Conservation (phyloP, 2,797 vertebrate genomes). For the Sebastes matsubarae region DNA sequence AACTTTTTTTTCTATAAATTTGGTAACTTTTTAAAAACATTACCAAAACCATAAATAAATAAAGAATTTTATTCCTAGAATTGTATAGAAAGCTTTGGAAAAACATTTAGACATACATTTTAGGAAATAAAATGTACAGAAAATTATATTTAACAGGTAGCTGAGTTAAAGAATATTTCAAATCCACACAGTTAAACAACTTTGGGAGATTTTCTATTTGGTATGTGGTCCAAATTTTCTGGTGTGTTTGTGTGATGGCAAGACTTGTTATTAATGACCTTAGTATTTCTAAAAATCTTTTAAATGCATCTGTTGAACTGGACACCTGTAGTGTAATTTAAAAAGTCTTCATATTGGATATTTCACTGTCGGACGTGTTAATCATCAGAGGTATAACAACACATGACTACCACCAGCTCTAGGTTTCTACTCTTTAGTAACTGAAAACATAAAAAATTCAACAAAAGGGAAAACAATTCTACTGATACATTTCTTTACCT, state of each 20-base stretch:
- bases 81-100: not conserved
- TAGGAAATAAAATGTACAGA: not conserved
- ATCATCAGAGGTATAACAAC: not conserved
- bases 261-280: not conserved
- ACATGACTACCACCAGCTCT: not conserved
- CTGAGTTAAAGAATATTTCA: not conserved
- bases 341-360: not conserved
- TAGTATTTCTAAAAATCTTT: not conserved
- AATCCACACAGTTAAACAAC: not conserved
- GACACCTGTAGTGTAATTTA: not conserved
- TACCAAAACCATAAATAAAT: not conserved
- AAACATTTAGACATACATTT: not conserved
- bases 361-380: not conserved
- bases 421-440: not conserved
- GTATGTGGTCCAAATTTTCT: not conserved
- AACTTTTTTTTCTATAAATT: not conserved
- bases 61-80: not conserved
- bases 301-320: not conserved
- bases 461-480: not conserved
- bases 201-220: not conserved
- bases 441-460: not conserved
- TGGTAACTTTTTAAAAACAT: not conserved
- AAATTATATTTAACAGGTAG: not conserved
- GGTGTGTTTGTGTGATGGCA: not conserved
- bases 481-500: not conserved